phyloP scores from a whole-genome alignment of 2,797 vertebrate species.

The Cyclura pinguis region DNA sequence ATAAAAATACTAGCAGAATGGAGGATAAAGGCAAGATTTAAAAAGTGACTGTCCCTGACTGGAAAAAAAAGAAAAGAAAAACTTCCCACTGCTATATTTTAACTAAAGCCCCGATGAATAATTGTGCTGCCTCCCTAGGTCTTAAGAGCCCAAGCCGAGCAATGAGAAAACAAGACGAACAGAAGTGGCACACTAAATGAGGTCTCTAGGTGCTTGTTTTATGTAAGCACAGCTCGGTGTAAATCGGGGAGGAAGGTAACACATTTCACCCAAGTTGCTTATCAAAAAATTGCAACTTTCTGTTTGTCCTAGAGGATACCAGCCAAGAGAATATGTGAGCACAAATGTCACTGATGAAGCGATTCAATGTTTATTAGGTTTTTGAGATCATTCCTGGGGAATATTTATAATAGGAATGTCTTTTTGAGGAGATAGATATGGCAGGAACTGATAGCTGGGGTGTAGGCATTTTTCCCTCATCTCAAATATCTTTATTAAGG shows the following conservation, averaged over 20 bases:
- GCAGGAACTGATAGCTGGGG: slow-evolving; percentile 50
- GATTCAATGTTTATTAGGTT: slow-evolving; percentile 58
- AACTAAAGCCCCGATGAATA: slow-evolving; percentile 40
- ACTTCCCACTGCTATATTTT: slow-evolving; percentile 35
- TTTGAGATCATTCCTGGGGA: slow-evolving; percentile 51
- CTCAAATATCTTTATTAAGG: slow-evolving; percentile 55
- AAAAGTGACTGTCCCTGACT: slow-evolving; percentile 48
- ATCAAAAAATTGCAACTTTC: slow-evolving; percentile 59
- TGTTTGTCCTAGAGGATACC: slow-evolving; percentile 51
- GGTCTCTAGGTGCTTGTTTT: slow-evolving; percentile 29
- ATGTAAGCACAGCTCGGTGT: slow-evolving; percentile 31
- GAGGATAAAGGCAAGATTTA: slow-evolving; percentile 49
- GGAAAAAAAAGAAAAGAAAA: slow-evolving; percentile 31
- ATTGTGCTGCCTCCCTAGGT: slow-evolving; percentile 33
- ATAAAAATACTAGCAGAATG: slow-evolving; percentile 60
- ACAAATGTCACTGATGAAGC: slow-evolving; percentile 59
- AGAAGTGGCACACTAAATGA: slow-evolving; percentile 25
- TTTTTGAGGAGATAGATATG: slow-evolving; percentile 63
- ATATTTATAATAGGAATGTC: slow-evolving; percentile 65
- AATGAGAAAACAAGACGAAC: neutral
- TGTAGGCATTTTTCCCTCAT: neutral
- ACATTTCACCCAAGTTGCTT: slow-evolving; percentile 52
- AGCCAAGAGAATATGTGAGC: slow-evolving; percentile 37
- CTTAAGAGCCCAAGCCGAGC: slow-evolving; percentile 31
- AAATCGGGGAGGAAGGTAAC: slow-evolving; percentile 34